A percentile compares a stretch with the other conserved stretches of the same genome.
Conservation (phyloP, 2,888 invertebrate genomes). For the Drosophila diplacantha region DNA sequence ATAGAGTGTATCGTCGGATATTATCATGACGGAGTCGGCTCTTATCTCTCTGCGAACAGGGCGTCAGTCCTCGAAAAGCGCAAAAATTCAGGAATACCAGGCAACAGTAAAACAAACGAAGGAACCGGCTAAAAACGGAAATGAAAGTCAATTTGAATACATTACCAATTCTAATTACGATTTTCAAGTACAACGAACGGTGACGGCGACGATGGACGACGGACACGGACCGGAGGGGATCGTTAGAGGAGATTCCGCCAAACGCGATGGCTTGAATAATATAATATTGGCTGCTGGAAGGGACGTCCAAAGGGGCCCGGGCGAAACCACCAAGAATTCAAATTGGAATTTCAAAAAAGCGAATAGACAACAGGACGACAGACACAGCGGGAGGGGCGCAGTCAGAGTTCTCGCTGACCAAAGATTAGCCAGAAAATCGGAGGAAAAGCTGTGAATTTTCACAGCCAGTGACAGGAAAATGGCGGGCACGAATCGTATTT, state of each 20-base stretch:
- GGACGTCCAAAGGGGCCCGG: neutral
- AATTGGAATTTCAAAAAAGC: slow-evolving; percentile 70
- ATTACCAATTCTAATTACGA: slow-evolving; percentile 74
- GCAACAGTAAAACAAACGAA: slow-evolving; percentile 55
- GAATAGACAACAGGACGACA: slow-evolving; percentile 55
- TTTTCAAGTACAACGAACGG: slow-evolving; percentile 65
- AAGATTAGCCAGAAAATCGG: slow-evolving; percentile 60
- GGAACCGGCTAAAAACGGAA: slow-evolving; percentile 53
- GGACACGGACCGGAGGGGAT: slow-evolving; percentile 28
- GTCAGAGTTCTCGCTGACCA: slow-evolving; percentile 52
- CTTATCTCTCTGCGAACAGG: slow-evolving; percentile 16
- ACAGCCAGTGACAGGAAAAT: slow-evolving; percentile 66
- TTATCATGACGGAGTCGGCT: slow-evolving; percentile 6
- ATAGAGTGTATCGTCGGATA: slow-evolving; percentile 4
- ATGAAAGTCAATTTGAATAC: slow-evolving; percentile 73
- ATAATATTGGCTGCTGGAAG: slow-evolving; percentile 60
- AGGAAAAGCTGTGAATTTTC: slow-evolving; percentile 62
- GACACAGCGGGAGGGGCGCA: slow-evolving; percentile 12
- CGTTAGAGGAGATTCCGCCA: slow-evolving; percentile 30
- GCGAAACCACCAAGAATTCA: slow-evolving; percentile 61
- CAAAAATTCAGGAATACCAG: slow-evolving; percentile 49
- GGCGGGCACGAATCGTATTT: slow-evolving; percentile 62
- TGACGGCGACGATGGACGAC: slow-evolving; percentile 21
- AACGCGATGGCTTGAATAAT: slow-evolving; percentile 67
- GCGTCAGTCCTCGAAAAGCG: slow-evolving; percentile 40